Evolutionary conservation across 2,888 invertebrate genomes (phyloP).

Genomic region (Koerneria pararmatus): DNA sequence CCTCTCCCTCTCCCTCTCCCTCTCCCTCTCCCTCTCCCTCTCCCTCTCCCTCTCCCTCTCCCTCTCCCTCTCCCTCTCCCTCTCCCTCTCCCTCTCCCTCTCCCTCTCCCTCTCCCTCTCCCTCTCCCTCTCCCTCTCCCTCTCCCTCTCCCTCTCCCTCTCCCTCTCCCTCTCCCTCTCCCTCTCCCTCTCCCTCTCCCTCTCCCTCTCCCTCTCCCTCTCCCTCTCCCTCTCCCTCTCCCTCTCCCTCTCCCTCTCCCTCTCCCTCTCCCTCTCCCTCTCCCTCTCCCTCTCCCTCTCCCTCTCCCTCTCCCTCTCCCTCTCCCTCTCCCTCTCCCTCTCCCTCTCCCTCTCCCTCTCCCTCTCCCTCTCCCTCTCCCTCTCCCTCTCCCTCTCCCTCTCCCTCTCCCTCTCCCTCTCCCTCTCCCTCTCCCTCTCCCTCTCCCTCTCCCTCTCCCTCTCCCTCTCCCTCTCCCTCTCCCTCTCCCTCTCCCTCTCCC

Average conservation of each 20-base stretch:
- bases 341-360: background rate
- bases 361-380: background rate
- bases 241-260: slow-evolving; percentile 4
- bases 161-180: slow-evolving; percentile 16
- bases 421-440: no score
- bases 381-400: slow-evolving; percentile 11
- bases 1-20: slow-evolving; percentile 14
- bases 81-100: background rate
- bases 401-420: slow-evolving; percentile 12
- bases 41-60: slow-evolving; percentile 19
- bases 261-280: slow-evolving; percentile 18
- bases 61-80: no score
- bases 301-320: background rate
- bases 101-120: background rate
- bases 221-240: slow-evolving; percentile 16
- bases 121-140: background rate
- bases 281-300: no score
- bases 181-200: slow-evolving; percentile 7
- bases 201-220: no score
- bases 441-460: no score
- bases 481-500: slow-evolving; percentile 19
- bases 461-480: slow-evolving; percentile 7
- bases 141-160: background rate
- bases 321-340: background rate
- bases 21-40: background rate